These are phyloP conservation scores for Eulacestoma nigropectus DNA, from an alignment of 2,113 vertebrate genomes.

Conservation along the genomic window DNA sequence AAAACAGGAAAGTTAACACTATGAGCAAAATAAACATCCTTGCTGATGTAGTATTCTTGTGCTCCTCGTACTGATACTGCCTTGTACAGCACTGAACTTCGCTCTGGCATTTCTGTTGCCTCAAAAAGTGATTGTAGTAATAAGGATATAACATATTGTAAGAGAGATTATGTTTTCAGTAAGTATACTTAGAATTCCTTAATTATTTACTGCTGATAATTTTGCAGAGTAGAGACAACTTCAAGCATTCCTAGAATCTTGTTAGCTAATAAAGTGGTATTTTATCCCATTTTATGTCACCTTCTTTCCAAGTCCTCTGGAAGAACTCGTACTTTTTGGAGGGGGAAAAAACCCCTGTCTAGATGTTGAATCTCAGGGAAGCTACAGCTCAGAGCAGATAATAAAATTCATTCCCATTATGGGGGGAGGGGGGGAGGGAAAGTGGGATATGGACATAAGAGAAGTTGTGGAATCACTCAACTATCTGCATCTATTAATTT, in stretches of 20 bases:
- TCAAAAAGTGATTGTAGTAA: not conserved
- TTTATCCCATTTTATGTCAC: not conserved
- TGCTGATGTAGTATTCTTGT: not conserved
- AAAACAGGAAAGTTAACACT: not conserved
- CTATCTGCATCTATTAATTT: not conserved
- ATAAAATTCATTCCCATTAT: not conserved
- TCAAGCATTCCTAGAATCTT: not conserved
- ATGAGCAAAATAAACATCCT: not conserved
- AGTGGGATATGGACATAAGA: not conserved
- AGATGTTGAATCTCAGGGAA: not conserved
- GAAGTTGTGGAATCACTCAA: not conserved
- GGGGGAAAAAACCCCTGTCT: not conserved
- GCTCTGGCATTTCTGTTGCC: not conserved
- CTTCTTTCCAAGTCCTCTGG: not conserved
- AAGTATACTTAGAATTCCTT: not conserved
- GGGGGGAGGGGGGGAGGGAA: too few species aligned
- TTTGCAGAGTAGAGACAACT: not conserved
- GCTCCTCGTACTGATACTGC: not conserved
- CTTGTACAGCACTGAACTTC: not conserved
- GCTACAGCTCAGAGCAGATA: not conserved
- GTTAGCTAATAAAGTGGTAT: not conserved
- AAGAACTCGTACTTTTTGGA: not conserved
- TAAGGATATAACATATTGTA: not conserved
- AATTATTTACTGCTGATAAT: not conserved
- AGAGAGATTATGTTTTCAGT: not conserved